Conservation (phyloP, 2,888 invertebrate genomes). For the Agonopterix heracliana region DNA sequence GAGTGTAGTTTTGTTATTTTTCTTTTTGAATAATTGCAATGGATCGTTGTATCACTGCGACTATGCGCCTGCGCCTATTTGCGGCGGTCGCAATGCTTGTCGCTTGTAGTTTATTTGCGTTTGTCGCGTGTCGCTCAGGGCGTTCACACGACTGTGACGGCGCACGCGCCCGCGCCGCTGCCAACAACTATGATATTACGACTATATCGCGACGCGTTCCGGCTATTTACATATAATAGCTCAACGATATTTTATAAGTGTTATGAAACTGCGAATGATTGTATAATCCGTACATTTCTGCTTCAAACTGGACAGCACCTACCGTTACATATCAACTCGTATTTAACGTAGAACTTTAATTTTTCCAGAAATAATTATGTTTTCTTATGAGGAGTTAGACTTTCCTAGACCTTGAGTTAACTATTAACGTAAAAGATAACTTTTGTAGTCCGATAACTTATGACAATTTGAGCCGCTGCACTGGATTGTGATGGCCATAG, state of each 20-base stretch:
- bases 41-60: conserved; percentile 20
- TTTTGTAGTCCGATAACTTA: too few relatives aligned
- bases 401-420: too few relatives aligned
- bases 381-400: too few relatives aligned
- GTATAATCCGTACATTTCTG: too few relatives aligned
- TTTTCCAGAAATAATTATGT: too few relatives aligned
- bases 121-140: conserved; percentile 61
- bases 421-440: too few relatives aligned
- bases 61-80: conserved; percentile 38
- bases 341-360: too few relatives aligned
- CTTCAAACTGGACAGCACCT: not conserved
- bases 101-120: conserved; percentile 58
- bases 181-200: not conserved
- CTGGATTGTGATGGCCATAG: too few relatives aligned
- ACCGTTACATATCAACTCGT: not conserved
- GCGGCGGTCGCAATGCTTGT: conserved; percentile 23
- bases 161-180: not conserved
- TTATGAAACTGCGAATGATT: conserved; percentile 1
- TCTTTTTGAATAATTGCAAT: conserved; percentile 29
- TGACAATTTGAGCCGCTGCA: too few relatives aligned
- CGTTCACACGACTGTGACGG: conserved; percentile 48
- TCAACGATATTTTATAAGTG: not conserved
- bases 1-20: too few relatives aligned
- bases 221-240: too few relatives aligned
- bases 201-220: too few relatives aligned